Conservation (phyloP, 2,888 invertebrate genomes). For the Tromatobia lineatoria region DNA sequence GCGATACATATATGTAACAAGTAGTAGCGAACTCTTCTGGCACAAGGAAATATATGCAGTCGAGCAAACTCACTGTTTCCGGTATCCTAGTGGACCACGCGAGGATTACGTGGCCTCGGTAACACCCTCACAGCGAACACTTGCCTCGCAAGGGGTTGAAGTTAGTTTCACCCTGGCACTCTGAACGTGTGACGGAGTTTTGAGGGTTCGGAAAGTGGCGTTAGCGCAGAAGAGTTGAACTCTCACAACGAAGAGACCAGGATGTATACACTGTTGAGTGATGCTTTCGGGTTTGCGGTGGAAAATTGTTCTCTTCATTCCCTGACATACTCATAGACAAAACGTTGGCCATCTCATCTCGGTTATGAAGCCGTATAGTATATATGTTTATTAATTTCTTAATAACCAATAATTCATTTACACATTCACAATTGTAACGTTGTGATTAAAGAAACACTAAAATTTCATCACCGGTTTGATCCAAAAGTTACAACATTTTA, state of each 20-base stretch:
- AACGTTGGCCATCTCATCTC: not conserved
- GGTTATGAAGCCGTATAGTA: not conserved
- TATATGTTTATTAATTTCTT: not conserved
- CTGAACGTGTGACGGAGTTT: conserved; percentile 78
- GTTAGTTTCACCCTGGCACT: conserved; percentile 73
- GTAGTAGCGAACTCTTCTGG: conserved; percentile 4
- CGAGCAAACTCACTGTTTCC: conserved; percentile 11
- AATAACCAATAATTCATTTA: too few relatives aligned
- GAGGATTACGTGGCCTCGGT: conserved; percentile 59
- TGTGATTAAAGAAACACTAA: too few relatives aligned
- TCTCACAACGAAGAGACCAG: conserved; percentile 3
- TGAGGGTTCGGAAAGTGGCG: conserved; percentile 74
- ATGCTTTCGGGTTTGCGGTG: conserved; percentile 2
- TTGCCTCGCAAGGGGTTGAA: conserved; percentile 68
- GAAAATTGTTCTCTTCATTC: conserved; percentile 20
- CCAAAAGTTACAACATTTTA: too few relatives aligned
- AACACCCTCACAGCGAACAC: conserved; percentile 39
- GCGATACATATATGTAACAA: conserved; percentile 2
- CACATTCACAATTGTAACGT: too few relatives aligned
- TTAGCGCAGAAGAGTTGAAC: conserved; percentile 20
- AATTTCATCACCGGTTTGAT: too few relatives aligned
- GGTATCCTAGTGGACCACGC: conserved; percentile 40
- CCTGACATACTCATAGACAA: not conserved
- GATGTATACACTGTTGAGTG: conserved; percentile 7
- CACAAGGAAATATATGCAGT: conserved; percentile 23